Percentiles rank a stretch among this genome's conserved stretches.
phyloP scores from a whole-genome alignment of 2,888 invertebrate genomes.

The Euzophera pinguis region DNA sequence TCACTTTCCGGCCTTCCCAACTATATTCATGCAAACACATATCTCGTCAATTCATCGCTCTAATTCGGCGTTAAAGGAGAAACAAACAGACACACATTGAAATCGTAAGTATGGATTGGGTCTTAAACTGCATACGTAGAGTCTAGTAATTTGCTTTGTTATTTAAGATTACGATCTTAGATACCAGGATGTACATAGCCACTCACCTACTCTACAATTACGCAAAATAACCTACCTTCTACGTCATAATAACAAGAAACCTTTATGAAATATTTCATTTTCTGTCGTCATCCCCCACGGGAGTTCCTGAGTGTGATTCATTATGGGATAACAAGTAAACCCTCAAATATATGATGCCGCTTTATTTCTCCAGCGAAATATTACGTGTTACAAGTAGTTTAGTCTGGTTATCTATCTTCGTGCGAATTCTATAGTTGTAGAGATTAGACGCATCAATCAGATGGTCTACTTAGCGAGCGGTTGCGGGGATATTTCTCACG shows the following conservation, averaged over 20 bases:
- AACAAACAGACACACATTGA: too few relatives aligned
- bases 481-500: conserved; percentile 36
- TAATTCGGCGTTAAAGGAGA: too few relatives aligned
- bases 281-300: not conserved
- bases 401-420: conserved; percentile 46
- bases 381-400: conserved; percentile 31
- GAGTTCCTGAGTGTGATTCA: conserved; percentile 7
- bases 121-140: too few relatives aligned
- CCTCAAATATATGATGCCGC: conserved; percentile 18
- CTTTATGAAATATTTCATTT: conserved; percentile 13
- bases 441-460: conserved; percentile 68
- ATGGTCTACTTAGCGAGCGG: conserved; percentile 38
- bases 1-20: too few relatives aligned
- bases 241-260: not conserved
- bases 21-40: too few relatives aligned
- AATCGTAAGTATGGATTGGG: too few relatives aligned
- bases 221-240: too few relatives aligned
- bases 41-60: too few relatives aligned
- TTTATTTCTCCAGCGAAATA: conserved; percentile 27
- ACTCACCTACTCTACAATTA: too few relatives aligned
- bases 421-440: conserved; percentile 52
- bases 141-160: too few relatives aligned
- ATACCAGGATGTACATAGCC: too few relatives aligned
- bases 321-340: conserved; percentile 15
- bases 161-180: too few relatives aligned